Evolutionary conservation across 2,888 invertebrate species (phyloP).

Genomic region (Troides aeacus): DNA sequence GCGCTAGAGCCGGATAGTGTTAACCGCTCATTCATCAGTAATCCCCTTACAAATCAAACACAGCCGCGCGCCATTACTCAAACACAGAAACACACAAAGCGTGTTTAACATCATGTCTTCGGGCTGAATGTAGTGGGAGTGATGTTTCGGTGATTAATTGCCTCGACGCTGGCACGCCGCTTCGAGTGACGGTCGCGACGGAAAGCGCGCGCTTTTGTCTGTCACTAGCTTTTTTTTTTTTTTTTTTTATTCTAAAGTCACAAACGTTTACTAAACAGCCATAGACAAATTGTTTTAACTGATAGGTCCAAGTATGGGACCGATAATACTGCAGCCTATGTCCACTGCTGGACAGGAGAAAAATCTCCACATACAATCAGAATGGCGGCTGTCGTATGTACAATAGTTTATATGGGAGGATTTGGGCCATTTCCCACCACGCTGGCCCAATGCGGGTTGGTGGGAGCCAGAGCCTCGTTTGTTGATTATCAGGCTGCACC

Average conservation of each 20-base stretch:
- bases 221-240: constrained; percentile 8
- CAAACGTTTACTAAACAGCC: constrained; percentile 38
- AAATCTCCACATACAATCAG: no score
- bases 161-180: constrained; percentile 8
- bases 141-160: constrained; percentile 53
- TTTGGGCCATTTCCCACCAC: no score
- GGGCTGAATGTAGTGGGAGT: constrained; percentile 31
- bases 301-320: no score
- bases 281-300: constrained; percentile 23
- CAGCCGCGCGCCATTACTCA: constrained; percentile 50
- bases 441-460: no score
- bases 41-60: constrained; percentile 64
- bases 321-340: no score
- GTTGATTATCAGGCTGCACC: no score
- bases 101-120: constrained; percentile 31
- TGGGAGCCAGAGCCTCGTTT: no score
- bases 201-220: constrained; percentile 49
- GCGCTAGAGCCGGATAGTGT: constrained; percentile 45
- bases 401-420: no score
- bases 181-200: constrained; percentile 52
- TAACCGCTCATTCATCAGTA: constrained; percentile 37
- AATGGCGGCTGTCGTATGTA: no score
- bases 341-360: no score
- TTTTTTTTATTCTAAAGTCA: constrained; percentile 30
- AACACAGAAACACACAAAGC: constrained; percentile 29